Evolutionary conservation across 2,797 vertebrate genomes (phyloP).

Genomic region (Staurois parvus): DNA sequence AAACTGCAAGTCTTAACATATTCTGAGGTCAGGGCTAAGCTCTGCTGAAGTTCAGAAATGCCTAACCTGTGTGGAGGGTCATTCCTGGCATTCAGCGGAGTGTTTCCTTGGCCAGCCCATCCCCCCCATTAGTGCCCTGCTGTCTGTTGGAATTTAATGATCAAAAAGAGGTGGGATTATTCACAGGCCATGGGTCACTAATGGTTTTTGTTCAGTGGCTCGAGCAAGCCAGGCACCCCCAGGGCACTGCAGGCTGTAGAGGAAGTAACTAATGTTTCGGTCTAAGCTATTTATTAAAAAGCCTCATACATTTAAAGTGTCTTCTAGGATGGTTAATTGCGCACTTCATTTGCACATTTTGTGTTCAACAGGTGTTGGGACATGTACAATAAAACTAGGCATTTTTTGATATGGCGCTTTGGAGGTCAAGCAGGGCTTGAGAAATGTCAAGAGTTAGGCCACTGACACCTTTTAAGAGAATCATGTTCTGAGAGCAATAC

Average conservation of each 20-base stretch:
- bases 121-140: not conserved
- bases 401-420: not conserved
- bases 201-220: slow-evolving; percentile 30
- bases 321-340: not conserved
- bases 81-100: slow-evolving; percentile 41
- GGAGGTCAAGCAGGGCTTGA: not conserved
- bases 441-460: too few species aligned
- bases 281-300: not conserved
- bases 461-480: too few species aligned
- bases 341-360: not conserved
- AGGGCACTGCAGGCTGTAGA: not conserved
- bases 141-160: not conserved
- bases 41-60: not conserved
- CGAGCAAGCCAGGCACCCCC: not conserved
- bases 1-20: too few species aligned
- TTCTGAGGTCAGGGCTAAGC: not conserved
- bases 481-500: too few species aligned
- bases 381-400: not conserved
- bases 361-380: slow-evolving; percentile 21
- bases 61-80: slow-evolving; percentile 15
- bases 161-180: not conserved
- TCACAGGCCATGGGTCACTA: slow-evolving; percentile 14
- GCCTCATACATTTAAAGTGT: slow-evolving; percentile 29
- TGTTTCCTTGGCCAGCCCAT: not conserved
- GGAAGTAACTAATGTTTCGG: not conserved